phyloP scores from a whole-genome alignment of 1,140 invertebrate genomes.

The Hyles euphorbiae region DNA sequence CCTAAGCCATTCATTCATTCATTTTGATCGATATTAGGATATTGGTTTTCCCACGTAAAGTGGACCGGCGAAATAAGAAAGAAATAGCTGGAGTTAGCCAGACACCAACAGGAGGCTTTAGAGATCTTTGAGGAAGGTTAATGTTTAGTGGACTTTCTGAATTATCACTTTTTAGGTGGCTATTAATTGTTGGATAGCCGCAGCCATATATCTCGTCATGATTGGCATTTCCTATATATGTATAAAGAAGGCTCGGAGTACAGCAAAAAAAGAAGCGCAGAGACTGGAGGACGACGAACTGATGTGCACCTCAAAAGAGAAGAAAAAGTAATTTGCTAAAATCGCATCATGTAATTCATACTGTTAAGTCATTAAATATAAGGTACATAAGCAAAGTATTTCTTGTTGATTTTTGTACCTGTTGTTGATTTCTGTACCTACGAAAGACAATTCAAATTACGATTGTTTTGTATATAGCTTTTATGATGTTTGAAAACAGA shows the following conservation, averaged over 20 bases:
- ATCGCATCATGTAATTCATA: not conserved
- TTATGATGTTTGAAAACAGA: too few relatives aligned
- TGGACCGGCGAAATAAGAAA: too few relatives aligned
- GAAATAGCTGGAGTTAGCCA: too few relatives aligned
- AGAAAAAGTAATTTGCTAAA: not conserved
- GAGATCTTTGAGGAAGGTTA: not conserved
- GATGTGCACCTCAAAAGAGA: slow-evolving; percentile 24
- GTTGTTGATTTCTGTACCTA: too few relatives aligned
- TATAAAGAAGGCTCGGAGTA: slow-evolving; percentile 28
- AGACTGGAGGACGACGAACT: slow-evolving; percentile 38
- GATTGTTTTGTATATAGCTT: too few relatives aligned
- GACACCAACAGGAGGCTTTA: not conserved
- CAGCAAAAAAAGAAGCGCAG: slow-evolving; percentile 10
- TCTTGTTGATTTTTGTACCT: too few relatives aligned
- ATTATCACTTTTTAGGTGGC: slow-evolving; percentile 34
- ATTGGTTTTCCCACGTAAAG: too few relatives aligned
- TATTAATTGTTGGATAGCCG: slow-evolving; percentile 47
- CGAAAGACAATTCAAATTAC: too few relatives aligned
- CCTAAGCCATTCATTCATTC: too few relatives aligned
- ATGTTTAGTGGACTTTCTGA: slow-evolving; percentile 4
- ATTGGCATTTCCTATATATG: slow-evolving; percentile 35
- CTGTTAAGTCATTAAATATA: too few relatives aligned
- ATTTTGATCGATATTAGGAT: too few relatives aligned
- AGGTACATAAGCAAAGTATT: too few relatives aligned
- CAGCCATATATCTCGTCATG: slow-evolving; percentile 37